phyloP scores from a whole-genome alignment of 2,113 vertebrate genomes.

The Vombatus ursinus region DNA sequence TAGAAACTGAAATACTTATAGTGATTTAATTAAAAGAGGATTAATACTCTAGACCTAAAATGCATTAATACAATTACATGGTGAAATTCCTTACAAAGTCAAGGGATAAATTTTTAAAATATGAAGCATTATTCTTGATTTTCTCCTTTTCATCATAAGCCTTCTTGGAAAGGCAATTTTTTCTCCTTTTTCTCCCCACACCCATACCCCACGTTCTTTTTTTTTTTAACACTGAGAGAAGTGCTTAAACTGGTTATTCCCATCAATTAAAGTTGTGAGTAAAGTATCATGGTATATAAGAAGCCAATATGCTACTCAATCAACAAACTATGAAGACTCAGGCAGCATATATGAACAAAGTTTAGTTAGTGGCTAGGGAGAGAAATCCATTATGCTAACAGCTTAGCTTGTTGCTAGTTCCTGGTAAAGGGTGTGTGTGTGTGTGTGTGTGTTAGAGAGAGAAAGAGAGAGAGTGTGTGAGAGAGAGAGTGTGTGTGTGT shows the following conservation, averaged over 20 bases:
- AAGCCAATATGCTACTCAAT: neutral
- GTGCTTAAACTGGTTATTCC: neutral
- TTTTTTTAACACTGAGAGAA: neutral
- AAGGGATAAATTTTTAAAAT: neutral
- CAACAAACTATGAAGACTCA: neutral
- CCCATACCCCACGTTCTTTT: neutral
- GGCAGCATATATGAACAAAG: neutral
- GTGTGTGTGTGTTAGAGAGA: too few species aligned
- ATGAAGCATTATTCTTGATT: neutral
- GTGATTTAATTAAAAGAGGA: neutral
- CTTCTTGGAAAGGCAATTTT: neutral
- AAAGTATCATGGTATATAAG: neutral
- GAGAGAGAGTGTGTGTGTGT: too few species aligned
- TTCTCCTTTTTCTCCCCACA: neutral
- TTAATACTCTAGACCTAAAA: neutral
- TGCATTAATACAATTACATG: neutral
- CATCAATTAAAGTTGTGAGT: neutral
- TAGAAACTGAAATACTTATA: neutral
- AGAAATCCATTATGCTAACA: neutral
- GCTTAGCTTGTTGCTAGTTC: neutral
- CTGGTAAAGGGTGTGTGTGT: neutral
- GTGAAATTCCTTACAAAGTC: neutral
- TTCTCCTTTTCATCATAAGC: neutral
- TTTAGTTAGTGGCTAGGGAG: neutral
- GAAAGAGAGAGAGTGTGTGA: too few species aligned